A percentile compares a stretch with the other conserved stretches of the same genome.
Evolutionary conservation across 2,888 invertebrate species (phyloP).

Genomic region (Nomada ruficornis): DNA sequence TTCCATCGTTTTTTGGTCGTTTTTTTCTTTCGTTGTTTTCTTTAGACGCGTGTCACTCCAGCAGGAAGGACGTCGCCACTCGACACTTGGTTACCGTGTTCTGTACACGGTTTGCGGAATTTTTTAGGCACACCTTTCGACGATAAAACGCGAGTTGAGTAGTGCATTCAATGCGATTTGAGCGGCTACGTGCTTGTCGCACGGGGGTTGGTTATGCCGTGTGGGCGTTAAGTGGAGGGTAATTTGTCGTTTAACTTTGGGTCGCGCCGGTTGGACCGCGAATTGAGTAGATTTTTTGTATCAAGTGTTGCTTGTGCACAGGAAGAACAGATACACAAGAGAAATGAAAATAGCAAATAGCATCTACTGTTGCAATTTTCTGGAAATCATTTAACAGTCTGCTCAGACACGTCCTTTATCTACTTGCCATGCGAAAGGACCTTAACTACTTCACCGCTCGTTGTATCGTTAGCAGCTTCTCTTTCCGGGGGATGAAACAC

Average conservation of each 20-base stretch:
- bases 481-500: neutral
- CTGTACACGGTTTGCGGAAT: neutral
- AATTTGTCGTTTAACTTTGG: constrained; percentile 1
- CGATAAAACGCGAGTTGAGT: neutral
- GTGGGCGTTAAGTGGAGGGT: neutral
- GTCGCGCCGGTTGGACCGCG: neutral
- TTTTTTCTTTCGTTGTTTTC: neutral
- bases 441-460: constrained; percentile 4
- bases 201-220: neutral
- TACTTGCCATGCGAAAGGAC: neutral
- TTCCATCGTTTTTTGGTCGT: neutral
- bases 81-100: constrained; percentile 17
- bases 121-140: neutral
- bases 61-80: neutral
- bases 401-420: constrained; percentile 1
- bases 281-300: neutral
- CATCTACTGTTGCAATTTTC: neutral
- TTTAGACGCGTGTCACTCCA: neutral
- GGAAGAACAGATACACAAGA: too few relatives aligned
- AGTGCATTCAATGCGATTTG: neutral
- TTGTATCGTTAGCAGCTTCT: neutral
- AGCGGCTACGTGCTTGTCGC: neutral
- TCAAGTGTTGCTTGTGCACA: too few relatives aligned
- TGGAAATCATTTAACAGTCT: neutral
- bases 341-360: neutral